Conservation (phyloP, 2,888 invertebrate species). For the Agrochola circellaris region DNA sequence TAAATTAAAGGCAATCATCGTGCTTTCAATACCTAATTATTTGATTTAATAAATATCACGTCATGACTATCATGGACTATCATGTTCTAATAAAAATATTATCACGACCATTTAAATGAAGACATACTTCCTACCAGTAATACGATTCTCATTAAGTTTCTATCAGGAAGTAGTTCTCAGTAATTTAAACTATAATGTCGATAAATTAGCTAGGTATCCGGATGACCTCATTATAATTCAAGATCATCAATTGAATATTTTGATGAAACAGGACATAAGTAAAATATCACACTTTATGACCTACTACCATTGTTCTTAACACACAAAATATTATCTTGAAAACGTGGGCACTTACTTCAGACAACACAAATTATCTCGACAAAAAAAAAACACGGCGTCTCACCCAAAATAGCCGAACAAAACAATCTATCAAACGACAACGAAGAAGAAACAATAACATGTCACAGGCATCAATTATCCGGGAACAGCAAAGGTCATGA, state of each 20-base stretch:
- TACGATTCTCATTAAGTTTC: constrained; percentile 16
- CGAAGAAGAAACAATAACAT: constrained; percentile 33
- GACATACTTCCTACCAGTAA: not conserved
- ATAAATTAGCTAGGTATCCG: constrained; percentile 9
- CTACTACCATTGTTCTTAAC: not conserved
- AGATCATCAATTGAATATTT: not conserved
- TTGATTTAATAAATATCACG: constrained; percentile 5
- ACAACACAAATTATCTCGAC: not conserved
- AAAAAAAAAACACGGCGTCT: not conserved
- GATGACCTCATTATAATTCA: constrained; percentile 23
- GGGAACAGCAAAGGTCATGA: constrained; percentile 50
- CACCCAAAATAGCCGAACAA: not conserved
- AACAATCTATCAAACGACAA: constrained; percentile 13
- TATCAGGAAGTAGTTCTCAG: constrained; percentile 25
- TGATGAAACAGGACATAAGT: not conserved
- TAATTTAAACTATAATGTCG: not conserved
- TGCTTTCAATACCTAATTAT: not conserved
- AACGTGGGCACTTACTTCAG: not conserved
- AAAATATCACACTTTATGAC: not conserved
- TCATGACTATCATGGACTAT: not conserved
- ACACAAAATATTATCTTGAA: not conserved
- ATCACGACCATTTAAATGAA: constrained; percentile 26
- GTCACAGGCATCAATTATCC: constrained; percentile 51
- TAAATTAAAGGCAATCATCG: not conserved
- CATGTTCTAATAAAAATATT: constrained; percentile 2